These are phyloP conservation scores for Prionace glauca DNA, from an alignment of 2,797 vertebrate species.

Conservation along the genomic window DNA sequence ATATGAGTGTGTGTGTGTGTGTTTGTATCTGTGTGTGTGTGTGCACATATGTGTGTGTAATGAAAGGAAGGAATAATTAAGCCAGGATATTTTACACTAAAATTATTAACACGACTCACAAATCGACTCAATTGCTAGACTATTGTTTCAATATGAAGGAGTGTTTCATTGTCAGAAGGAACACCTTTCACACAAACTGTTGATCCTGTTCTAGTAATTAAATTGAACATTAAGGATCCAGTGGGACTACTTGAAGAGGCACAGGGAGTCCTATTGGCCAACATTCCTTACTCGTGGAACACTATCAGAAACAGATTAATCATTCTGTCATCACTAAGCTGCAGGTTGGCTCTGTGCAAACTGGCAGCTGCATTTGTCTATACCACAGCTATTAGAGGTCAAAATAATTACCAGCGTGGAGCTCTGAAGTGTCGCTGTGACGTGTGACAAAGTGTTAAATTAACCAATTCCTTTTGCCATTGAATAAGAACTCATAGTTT, in stretches of 20 bases:
- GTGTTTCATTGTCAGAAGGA: neutral
- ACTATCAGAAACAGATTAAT: neutral
- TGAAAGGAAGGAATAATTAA: neutral
- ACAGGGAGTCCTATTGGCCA: too few species aligned
- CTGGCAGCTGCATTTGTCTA: constrained; percentile 6
- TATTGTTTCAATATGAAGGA: neutral
- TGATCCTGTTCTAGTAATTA: neutral
- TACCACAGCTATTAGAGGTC: neutral
- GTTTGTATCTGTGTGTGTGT: too few species aligned
- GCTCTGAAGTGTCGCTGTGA: neutral
- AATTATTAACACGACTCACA: neutral
- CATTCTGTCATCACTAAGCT: neutral
- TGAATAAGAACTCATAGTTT: neutral
- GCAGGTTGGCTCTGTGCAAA: neutral
- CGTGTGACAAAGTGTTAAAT: neutral
- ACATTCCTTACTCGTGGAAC: neutral
- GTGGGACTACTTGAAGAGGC: neutral
- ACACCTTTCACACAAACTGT: neutral
- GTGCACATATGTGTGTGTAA: neutral
- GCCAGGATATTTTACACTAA: neutral
- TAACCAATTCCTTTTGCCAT: neutral
- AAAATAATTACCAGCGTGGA: neutral
- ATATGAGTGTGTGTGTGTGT: too few species aligned
- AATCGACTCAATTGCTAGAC: neutral
- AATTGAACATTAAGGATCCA: neutral